These are phyloP conservation scores for Platyscapa corneri DNA, from an alignment of 1,140 invertebrate genomes.

Conservation along the genomic window DNA sequence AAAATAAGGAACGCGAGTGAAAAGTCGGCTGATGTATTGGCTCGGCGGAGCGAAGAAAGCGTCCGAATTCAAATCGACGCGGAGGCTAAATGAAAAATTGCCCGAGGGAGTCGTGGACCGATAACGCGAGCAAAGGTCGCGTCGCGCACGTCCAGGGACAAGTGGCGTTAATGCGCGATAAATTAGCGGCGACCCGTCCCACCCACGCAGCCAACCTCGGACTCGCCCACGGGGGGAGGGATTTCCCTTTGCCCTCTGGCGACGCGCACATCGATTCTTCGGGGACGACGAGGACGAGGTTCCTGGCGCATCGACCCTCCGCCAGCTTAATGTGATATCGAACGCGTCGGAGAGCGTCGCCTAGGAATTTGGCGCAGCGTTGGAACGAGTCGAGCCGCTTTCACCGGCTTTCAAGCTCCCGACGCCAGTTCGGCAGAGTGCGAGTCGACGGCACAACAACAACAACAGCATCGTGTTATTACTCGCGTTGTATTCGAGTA, in stretches of 20 bases:
- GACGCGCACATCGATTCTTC: neutral
- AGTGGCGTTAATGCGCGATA: slow-evolving; percentile 73
- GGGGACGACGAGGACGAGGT: too few species aligned
- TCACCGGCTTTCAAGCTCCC: neutral
- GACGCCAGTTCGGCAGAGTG: neutral
- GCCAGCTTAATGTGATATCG: too few species aligned
- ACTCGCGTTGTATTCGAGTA: neutral
- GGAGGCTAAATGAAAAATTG: too few species aligned
- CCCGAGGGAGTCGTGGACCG: too few species aligned
- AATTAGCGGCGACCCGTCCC: slow-evolving; percentile 70
- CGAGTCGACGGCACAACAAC: too few species aligned
- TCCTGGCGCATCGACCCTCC: too few species aligned
- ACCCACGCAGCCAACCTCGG: slow-evolving; percentile 53
- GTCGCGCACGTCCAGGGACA: slow-evolving; percentile 56
- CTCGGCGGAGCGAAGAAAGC: too few species aligned
- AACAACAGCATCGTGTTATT: neutral
- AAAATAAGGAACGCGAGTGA: too few species aligned
- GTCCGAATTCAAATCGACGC: too few species aligned
- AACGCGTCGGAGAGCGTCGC: neutral
- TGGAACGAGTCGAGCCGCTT: neutral
- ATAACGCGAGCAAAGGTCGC: too few species aligned
- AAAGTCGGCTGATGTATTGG: too few species aligned
- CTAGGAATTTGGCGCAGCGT: neutral
- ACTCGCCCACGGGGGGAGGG: too few species aligned
- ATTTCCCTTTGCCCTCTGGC: slow-evolving; percentile 12